A percentile compares a stretch with the other conserved stretches of the same genome.
These are phyloP conservation scores for Machaerirhynchus nigripectus DNA, from an alignment of 2,113 vertebrate species.

Conservation along the genomic window DNA sequence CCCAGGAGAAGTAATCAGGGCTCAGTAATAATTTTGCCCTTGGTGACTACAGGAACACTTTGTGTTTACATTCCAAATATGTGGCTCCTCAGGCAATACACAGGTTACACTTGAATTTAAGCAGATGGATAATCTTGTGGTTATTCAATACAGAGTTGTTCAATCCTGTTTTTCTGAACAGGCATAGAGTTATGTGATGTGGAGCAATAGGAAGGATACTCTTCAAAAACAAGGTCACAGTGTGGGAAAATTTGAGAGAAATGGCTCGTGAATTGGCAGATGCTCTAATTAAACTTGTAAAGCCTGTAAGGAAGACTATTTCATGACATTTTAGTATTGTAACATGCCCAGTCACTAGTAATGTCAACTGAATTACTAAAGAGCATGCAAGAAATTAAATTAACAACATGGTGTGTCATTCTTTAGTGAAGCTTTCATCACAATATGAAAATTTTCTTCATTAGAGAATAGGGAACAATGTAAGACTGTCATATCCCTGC, in stretches of 20 bases:
- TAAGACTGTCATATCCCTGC: neutral
- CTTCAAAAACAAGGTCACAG: neutral
- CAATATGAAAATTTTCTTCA: neutral
- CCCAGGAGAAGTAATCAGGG: neutral
- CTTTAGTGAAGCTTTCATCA: neutral
- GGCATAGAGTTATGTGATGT: neutral
- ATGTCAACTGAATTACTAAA: neutral
- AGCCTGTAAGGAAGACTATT: neutral
- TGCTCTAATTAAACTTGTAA: neutral
- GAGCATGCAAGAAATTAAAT: neutral
- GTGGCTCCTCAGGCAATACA: neutral
- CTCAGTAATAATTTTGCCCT: neutral
- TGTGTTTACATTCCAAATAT: neutral
- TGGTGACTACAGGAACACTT: neutral
- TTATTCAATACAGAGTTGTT: neutral
- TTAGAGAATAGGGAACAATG: neutral
- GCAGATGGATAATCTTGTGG: neutral
- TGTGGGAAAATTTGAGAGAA: neutral
- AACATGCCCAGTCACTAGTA: neutral
- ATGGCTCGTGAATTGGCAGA: neutral
- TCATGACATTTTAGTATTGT: neutral
- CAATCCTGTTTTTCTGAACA: neutral
- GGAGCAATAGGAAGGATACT: neutral
- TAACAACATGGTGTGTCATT: neutral
- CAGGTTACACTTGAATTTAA: neutral